Base-by-base conservation (phyloP, 2,797 vertebrate genomes). In the Todus mexicanus region DNA sequence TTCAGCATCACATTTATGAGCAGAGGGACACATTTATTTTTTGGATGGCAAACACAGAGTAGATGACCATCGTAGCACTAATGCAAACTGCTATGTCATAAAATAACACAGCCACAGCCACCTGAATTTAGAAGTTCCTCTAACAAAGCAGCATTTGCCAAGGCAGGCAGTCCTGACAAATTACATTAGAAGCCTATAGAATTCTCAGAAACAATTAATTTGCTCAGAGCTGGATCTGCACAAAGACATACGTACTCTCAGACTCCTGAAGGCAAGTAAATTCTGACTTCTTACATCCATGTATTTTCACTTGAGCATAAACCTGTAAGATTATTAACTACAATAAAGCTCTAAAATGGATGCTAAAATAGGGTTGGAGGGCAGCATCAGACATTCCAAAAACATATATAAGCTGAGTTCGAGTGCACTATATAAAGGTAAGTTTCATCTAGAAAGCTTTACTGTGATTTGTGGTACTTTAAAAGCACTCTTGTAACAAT, bases 391-490 rank as follows among this genome's bases (percentile, higher is more conserved):
- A 78, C 56, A 74, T 50, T 93, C 73, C 60, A 78, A 82, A 87
- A 91, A 82, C 84, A 90, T 68, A 94, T 12, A 89, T 76, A 89
- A 89, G 64, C 76, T 68, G 59, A 94, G 89, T 84, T 89, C 89
- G 85, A 87, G 54, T n/a, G 48, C 47, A 73, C 51, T 93, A 59
- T 73, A 91, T 84, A 89, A 94, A 94, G 60, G 64, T 82, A 93
- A 86, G 89, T 90, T 96, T 93, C 79, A 96, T 72, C 91, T 51
- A 86, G 80, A 96, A 81, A 91, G 89, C 51, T 92, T 87, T 91
- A 73, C 79, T 79, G 66, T 91, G 88, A 95, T 93, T 93, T 96
- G 93, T 89, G 82, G 53, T 75, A 94, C 85, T 94, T 94, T 79
- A 95, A 93, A 93, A 93, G 84, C 84, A 93, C 66, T 86, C 68